phyloP scores from a whole-genome alignment of 2,888 invertebrate genomes.

The Apotomis turbidana region DNA sequence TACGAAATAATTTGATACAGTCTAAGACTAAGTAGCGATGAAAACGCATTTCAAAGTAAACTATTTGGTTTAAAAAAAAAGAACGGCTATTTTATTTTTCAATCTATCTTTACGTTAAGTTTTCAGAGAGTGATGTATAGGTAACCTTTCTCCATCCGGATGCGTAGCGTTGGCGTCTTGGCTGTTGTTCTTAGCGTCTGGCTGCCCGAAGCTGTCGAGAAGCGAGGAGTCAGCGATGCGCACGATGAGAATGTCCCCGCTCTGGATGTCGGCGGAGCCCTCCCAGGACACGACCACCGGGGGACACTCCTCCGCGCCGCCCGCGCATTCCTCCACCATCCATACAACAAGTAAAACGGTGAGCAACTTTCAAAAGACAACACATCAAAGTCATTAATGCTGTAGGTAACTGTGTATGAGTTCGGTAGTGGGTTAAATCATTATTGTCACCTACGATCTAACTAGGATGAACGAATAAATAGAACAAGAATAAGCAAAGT shows the following conservation, averaged over 20 bases:
- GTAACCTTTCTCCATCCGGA: conserved; percentile 66
- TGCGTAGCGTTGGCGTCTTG: conserved; percentile 60
- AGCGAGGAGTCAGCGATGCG: conserved; percentile 87
- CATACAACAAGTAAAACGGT: conserved; percentile 63
- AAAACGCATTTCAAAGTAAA: too few relatives aligned
- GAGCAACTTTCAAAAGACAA: conserved; percentile 21
- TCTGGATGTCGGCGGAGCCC: conserved; percentile 87
- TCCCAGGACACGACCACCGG: conserved; percentile 86
- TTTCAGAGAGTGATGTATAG: background rate
- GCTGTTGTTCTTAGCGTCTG: conserved; percentile 61
- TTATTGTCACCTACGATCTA: too few relatives aligned
- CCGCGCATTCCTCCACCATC: conserved; percentile 75
- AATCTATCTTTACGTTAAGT: too few relatives aligned
- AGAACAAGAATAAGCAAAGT: too few relatives aligned
- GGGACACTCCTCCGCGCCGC: conserved; percentile 78
- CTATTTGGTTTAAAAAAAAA: too few relatives aligned
- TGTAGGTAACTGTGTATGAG: too few relatives aligned
- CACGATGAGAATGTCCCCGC: conserved; percentile 88
- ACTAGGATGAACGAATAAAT: too few relatives aligned
- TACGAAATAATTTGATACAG: too few relatives aligned
- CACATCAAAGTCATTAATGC: too few relatives aligned
- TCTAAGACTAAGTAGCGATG: too few relatives aligned
- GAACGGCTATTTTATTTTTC: too few relatives aligned
- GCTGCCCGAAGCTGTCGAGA: conserved; percentile 62
- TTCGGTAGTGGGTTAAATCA: too few relatives aligned